These are phyloP conservation scores for Chloroceryle aenea DNA, from an alignment of 2,113 vertebrate species.

Conservation along the genomic window DNA sequence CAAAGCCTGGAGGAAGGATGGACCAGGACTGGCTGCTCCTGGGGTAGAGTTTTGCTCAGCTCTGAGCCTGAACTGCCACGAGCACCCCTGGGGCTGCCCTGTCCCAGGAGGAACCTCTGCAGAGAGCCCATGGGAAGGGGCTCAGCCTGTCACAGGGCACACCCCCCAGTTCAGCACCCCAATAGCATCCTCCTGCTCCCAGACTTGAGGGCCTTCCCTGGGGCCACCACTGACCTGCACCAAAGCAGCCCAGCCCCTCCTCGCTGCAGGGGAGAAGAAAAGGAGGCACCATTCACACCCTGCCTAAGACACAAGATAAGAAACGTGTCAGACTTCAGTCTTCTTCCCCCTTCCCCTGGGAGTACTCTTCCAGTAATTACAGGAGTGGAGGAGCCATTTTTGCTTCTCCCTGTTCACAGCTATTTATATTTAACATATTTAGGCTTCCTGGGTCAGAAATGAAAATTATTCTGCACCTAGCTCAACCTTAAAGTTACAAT, in stretches of 20 bases:
- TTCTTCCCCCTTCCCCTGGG: background rate
- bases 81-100: background rate
- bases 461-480: background rate
- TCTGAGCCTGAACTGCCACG: fast-evolving
- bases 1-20: background rate
- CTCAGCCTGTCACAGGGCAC: fast-evolving
- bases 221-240: background rate
- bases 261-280: fast-evolving
- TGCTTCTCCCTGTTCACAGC: background rate
- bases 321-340: background rate
- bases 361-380: background rate
- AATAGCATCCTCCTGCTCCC: background rate
- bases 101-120: background rate
- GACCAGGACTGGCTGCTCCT: background rate
- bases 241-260: no score
- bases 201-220: background rate
- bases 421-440: constrained; percentile 9
- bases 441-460: constrained; percentile 10
- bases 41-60: background rate
- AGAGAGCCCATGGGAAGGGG: fast-evolving
- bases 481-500: background rate
- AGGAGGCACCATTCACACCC: background rate
- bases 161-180: background rate
- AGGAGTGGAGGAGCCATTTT: background rate
- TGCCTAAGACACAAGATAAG: background rate